Percentiles rank a stretch among this genome's conserved stretches.
These are phyloP conservation scores for Ephydatia muelleri DNA, from an alignment of 37 sponge, comb jelly and placozoan genomes.

Conservation along the genomic window DNA sequence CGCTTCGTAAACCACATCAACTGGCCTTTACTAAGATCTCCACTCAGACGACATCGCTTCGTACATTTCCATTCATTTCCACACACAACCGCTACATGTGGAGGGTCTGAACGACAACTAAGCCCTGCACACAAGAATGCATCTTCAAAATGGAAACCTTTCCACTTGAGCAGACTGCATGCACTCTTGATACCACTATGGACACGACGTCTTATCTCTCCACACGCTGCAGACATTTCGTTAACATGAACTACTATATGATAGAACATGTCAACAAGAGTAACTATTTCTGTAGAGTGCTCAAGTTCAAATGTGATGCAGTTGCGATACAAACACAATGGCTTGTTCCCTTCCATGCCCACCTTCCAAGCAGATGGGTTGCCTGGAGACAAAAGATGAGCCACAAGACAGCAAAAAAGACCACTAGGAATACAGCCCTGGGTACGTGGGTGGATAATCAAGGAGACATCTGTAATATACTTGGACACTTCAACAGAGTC, in stretches of 20 bases:
- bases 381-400: background rate
- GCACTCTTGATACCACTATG: no score
- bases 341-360: background rate
- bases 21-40: no score
- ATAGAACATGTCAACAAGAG: background rate
- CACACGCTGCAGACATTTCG: no score
- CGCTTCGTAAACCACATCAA: no score
- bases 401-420: background rate
- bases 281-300: background rate
- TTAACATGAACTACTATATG: background rate
- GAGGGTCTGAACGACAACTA: no score
- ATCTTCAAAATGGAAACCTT: no score
- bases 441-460: background rate
- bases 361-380: background rate
- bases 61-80: no score
- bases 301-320: background rate
- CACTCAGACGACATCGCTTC: no score
- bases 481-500: background rate
- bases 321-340: background rate
- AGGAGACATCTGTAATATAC: background rate
- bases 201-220: no score
- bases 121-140: no score
- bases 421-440: background rate
- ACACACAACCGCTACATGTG: no score
- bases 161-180: no score